Conservation (phyloP, 2,888 invertebrate genomes). For the Eurytoma californica region DNA sequence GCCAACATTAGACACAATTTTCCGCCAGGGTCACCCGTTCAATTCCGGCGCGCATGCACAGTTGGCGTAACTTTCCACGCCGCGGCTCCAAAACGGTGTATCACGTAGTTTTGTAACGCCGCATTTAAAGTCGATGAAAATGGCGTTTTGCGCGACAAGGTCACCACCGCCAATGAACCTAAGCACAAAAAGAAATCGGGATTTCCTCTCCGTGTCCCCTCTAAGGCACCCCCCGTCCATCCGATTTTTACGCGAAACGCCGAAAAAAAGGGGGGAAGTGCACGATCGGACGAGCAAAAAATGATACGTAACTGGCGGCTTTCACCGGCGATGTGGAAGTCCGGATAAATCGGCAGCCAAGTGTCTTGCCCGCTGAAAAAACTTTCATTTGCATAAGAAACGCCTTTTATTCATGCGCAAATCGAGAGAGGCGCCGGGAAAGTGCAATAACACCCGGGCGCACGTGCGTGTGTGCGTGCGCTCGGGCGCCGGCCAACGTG, state of each 20-base stretch:
- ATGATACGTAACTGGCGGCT: not conserved
- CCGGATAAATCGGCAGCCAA: not conserved
- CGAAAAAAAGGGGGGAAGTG: not conserved
- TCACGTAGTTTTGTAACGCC: too few species aligned
- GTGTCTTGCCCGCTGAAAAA: conserved; percentile 27
- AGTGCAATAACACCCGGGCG: conserved; percentile 27
- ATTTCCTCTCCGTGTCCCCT: too few species aligned
- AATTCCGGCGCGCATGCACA: not conserved
- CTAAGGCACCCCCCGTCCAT: too few species aligned
- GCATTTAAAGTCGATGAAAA: too few species aligned
- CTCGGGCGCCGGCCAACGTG: not conserved
- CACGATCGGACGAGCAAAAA: not conserved
- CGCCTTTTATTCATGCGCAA: conserved; percentile 31
- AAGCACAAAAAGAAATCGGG: too few species aligned
- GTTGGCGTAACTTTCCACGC: not conserved
- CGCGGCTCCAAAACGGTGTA: too few species aligned
- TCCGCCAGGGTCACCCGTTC: conserved; percentile 1
- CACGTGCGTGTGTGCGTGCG: not conserved
- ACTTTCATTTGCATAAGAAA: conserved; percentile 46
- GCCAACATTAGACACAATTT: conserved; percentile 18
- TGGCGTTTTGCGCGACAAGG: too few species aligned
- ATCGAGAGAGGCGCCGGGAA: conserved; percentile 13
- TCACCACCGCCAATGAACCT: too few species aligned
- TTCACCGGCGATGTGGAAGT: conserved; percentile 18
- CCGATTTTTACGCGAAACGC: too few species aligned